A percentile compares a stretch with the other conserved stretches of the same genome.
These are phyloP conservation scores for Trisateles emortualis DNA, from an alignment of 2,888 invertebrate genomes.

Conservation along the genomic window DNA sequence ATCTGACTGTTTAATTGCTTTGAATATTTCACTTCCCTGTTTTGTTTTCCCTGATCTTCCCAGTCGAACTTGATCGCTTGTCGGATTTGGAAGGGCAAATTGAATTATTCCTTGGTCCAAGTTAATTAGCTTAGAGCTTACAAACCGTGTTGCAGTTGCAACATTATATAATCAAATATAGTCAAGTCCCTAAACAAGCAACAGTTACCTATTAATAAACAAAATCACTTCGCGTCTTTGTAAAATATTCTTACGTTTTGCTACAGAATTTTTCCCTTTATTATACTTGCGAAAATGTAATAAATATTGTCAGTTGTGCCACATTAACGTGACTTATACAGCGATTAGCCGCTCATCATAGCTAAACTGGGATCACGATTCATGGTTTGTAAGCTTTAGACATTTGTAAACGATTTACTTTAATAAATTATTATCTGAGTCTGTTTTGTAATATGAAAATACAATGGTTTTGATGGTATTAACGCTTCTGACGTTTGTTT, in stretches of 20 bases:
- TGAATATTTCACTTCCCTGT: too few relatives aligned
- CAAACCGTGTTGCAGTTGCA: too few relatives aligned
- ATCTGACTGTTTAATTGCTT: too few relatives aligned
- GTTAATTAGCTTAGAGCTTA: too few relatives aligned
- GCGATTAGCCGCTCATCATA: constrained; percentile 23
- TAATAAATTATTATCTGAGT: not conserved
- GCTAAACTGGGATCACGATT: constrained; percentile 12
- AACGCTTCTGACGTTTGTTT: not conserved
- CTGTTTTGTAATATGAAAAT: not conserved
- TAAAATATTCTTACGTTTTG: not conserved
- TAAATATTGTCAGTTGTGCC: constrained; percentile 24
- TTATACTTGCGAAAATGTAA: constrained; percentile 10
- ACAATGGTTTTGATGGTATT: not conserved
- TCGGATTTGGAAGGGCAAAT: too few relatives aligned
- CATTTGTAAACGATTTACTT: constrained; percentile 14
- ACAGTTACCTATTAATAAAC: too few relatives aligned
- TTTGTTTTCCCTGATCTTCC: too few relatives aligned
- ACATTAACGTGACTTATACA: constrained; percentile 36
- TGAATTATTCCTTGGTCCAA: too few relatives aligned
- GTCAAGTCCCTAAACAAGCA: too few relatives aligned
- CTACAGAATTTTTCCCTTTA: not conserved
- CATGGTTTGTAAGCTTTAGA: constrained; percentile 9
- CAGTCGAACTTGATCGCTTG: too few relatives aligned
- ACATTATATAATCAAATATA: too few relatives aligned
- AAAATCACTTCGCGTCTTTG: too few relatives aligned